Evolutionary conservation across 2,797 vertebrate species (phyloP).

Genomic region (Tokudaia tokunoshimensis): DNA sequence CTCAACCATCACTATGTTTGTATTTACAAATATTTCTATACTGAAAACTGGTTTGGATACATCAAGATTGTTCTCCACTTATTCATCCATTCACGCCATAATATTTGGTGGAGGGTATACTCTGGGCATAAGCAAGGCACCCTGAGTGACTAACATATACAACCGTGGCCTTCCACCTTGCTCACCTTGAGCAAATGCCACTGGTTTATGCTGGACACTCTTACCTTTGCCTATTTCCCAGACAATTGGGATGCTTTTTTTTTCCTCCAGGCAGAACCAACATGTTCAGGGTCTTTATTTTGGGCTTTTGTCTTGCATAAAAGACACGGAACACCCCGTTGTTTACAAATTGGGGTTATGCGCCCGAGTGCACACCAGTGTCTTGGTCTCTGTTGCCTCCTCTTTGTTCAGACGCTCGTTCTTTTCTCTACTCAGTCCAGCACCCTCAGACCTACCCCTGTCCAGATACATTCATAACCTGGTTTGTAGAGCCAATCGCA

Average conservation of each 20-base stretch:
- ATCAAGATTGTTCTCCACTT: neutral
- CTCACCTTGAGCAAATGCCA: neutral
- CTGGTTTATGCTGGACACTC: conserved; percentile 48
- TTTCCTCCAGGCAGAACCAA: conserved; percentile 40
- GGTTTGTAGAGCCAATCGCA: neutral
- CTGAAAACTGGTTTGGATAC: neutral
- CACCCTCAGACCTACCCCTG: neutral
- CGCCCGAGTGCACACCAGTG: neutral
- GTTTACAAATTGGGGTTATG: conserved; percentile 77
- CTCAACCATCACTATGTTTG: neutral
- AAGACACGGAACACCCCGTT: conserved; percentile 65
- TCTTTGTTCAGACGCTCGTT: conserved; percentile 63
- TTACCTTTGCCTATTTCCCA: conserved; percentile 78
- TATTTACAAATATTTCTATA: neutral
- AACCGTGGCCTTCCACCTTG: neutral
- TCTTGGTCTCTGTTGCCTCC: conserved; percentile 42
- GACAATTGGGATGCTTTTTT: conserved; percentile 68
- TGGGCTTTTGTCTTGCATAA: conserved; percentile 68
- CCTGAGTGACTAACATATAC: neutral
- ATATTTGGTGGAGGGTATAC: neutral
- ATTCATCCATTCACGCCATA: neutral
- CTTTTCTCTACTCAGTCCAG: neutral
- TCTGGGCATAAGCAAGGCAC: neutral
- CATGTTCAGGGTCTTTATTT: conserved; percentile 63
- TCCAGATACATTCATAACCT: neutral